phyloP scores from a whole-genome alignment of 2,888 invertebrate species.

The Eupithecia dodoneata region DNA sequence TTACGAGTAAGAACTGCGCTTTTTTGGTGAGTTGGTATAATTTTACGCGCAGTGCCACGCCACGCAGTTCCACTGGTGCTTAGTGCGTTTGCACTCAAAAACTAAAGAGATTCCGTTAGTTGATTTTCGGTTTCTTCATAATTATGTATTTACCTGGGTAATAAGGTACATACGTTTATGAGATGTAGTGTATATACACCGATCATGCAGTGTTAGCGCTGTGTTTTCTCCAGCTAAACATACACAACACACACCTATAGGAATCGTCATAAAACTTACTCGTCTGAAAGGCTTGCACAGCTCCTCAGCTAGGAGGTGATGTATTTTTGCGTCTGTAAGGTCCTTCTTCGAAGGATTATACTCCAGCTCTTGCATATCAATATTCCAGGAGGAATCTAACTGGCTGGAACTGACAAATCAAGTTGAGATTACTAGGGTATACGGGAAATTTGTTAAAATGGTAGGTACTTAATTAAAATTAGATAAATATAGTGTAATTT shows the following conservation, averaged over 20 bases:
- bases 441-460: background rate
- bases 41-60: too few relatives aligned
- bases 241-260: conserved; percentile 6
- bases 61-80: too few relatives aligned
- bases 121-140: background rate
- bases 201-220: background rate
- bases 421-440: conserved; percentile 30
- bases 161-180: background rate
- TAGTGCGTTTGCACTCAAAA: background rate
- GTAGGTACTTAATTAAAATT: background rate
- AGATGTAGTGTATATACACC: background rate
- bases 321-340: conserved; percentile 96
- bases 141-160: too few relatives aligned
- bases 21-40: too few relatives aligned
- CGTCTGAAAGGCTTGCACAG: conserved; percentile 93
- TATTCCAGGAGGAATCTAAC: conserved; percentile 93
- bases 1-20: too few relatives aligned
- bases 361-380: conserved; percentile 96
- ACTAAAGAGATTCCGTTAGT: background rate
- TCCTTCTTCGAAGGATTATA: conserved; percentile 97
- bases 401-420: conserved; percentile 88
- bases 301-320: conserved; percentile 95
- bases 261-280: conserved; percentile 81
- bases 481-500: background rate
- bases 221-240: background rate